Evolutionary conservation across 2,888 invertebrate species (phyloP).

Genomic region (Tholera decimalis): DNA sequence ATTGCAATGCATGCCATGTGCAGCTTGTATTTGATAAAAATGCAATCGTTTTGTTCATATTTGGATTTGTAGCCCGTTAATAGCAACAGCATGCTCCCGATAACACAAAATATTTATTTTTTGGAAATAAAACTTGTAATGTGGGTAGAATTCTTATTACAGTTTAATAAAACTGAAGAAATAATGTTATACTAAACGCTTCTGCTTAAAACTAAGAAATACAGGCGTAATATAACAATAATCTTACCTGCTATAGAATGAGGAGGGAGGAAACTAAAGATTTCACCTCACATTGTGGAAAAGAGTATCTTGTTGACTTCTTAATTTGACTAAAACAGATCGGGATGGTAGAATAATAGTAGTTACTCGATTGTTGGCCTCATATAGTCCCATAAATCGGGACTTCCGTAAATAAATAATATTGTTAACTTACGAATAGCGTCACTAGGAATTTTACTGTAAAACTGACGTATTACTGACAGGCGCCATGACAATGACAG

Average conservation of each 20-base stretch:
- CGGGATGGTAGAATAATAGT: constrained; percentile 13
- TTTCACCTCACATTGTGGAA: constrained; percentile 36
- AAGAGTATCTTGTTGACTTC: constrained; percentile 7
- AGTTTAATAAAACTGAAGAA: neutral
- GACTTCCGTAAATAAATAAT: constrained; percentile 61
- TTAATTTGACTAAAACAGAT: constrained; percentile 51
- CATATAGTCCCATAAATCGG: constrained; percentile 66
- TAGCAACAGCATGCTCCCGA: no score
- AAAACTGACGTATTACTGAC: constrained; percentile 33
- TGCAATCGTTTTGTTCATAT: no score
- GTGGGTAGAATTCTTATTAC: no score
- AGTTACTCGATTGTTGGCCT: constrained; percentile 44
- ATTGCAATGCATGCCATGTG: no score
- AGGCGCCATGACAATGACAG: constrained; percentile 40
- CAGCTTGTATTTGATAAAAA: no score
- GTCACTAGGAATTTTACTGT: constrained; percentile 53
- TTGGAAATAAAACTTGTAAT: no score
- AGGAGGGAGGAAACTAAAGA: constrained; percentile 1
- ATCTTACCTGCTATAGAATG: constrained; percentile 31
- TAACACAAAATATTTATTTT: no score
- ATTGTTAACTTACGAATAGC: constrained; percentile 39
- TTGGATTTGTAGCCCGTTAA: no score
- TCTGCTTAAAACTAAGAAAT: neutral
- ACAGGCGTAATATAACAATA: neutral
- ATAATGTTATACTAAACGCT: neutral